Evolutionary conservation across 2,113 vertebrate genomes (phyloP).

Genomic region (Myrmecobius fasciatus): DNA sequence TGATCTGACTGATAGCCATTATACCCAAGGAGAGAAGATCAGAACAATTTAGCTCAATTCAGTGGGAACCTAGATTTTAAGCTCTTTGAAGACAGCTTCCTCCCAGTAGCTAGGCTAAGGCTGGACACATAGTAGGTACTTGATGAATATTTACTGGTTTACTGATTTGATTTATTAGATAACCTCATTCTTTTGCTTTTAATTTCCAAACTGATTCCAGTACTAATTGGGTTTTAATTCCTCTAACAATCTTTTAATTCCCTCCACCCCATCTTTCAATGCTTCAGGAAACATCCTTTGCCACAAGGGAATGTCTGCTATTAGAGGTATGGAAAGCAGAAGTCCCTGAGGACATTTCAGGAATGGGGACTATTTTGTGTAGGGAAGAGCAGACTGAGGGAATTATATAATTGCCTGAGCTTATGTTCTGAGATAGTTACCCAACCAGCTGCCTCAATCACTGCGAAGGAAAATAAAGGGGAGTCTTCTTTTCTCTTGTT

Average conservation of each 20-base stretch:
- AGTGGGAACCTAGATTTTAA: neutral
- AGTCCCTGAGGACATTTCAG: neutral
- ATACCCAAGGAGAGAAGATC: neutral
- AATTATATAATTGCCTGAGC: accelerated
- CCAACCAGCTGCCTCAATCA: neutral
- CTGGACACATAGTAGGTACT: neutral
- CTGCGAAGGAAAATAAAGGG: neutral
- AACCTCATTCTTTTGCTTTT: neutral
- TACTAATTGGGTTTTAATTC: neutral
- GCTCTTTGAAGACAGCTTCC: neutral
- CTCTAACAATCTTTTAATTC: constrained; percentile 3
- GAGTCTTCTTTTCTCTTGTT: neutral
- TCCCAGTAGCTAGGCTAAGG: neutral
- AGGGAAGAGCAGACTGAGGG: neutral
- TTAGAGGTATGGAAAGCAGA: neutral
- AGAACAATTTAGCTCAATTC: neutral
- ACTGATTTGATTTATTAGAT: constrained; percentile 2
- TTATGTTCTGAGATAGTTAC: neutral
- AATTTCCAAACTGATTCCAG: neutral
- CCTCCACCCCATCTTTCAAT: neutral
- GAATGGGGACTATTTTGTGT: neutral
- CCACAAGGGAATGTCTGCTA: neutral
- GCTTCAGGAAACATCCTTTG: neutral
- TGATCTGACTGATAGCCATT: neutral
- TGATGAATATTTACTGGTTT: neutral